phyloP scores from a whole-genome alignment of 2,113 vertebrate species.

The Alectura lathami region DNA sequence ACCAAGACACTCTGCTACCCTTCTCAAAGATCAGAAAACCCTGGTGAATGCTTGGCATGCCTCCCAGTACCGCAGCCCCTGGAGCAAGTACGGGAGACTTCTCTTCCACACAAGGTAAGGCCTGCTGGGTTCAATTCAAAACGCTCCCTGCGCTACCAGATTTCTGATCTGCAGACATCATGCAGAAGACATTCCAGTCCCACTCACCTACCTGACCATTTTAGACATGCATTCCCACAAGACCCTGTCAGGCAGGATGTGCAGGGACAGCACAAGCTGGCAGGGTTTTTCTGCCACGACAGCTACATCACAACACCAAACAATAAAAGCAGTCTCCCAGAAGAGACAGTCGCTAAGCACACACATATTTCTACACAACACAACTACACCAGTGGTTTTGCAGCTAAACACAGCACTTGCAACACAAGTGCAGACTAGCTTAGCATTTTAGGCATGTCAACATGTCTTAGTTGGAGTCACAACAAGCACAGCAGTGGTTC shows the following conservation, averaged over 20 bases:
- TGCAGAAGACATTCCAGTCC: not conserved
- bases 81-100: not conserved
- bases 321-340: not conserved
- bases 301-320: not conserved
- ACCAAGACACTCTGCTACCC: not conserved
- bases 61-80: accelerated
- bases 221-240: not conserved
- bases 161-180: accelerated
- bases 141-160: not conserved
- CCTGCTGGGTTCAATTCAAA: not conserved
- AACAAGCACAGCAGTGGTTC: not conserved
- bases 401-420: not conserved
- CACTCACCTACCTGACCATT: not conserved
- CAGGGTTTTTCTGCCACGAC: not conserved
- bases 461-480: not conserved
- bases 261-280: not conserved
- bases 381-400: not conserved
- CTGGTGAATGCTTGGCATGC: not conserved
- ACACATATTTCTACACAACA: accelerated
- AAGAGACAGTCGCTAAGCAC: not conserved
- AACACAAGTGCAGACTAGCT: not conserved
- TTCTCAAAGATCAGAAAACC: not conserved
- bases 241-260: not conserved
- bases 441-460: not conserved
- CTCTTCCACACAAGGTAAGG: not conserved